Percentiles rank a stretch among this genome's conserved stretches.
phyloP scores from a whole-genome alignment of 1,140 invertebrate genomes.

The Drosophila eugracilis region DNA sequence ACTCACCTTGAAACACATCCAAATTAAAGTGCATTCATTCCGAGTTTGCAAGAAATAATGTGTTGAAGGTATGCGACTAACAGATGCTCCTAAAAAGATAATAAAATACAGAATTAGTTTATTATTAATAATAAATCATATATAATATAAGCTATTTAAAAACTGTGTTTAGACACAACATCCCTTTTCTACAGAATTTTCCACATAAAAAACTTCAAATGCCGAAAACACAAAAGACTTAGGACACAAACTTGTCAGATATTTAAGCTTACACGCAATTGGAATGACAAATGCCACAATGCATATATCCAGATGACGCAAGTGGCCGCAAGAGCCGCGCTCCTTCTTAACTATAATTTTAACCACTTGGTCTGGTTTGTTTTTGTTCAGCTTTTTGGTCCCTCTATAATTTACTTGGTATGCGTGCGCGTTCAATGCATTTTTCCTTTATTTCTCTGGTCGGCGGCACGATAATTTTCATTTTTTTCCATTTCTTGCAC shows the following conservation, averaged over 20 bases:
- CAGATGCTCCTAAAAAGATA: background rate
- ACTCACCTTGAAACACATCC: slow-evolving; percentile 1
- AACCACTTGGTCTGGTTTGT: slow-evolving; percentile 21
- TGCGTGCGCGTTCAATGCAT: slow-evolving; percentile 55
- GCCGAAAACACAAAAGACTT: slow-evolving; percentile 20
- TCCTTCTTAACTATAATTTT: background rate
- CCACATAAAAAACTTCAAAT: background rate
- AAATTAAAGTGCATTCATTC: no score
- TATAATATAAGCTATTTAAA: background rate
- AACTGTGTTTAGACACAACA: no score
- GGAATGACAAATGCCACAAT: slow-evolving; percentile 41
- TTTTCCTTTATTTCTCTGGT: slow-evolving; percentile 42
- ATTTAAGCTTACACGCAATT: slow-evolving; percentile 15
- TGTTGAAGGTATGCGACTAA: background rate
- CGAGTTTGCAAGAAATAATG: background rate
- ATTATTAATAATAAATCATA: background rate
- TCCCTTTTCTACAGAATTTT: no score
- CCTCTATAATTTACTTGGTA: slow-evolving; percentile 57
- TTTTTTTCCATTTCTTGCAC: slow-evolving; percentile 24
- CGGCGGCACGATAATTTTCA: slow-evolving; percentile 49
- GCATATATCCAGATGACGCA: slow-evolving; percentile 28
- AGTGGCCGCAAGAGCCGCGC: slow-evolving; percentile 6
- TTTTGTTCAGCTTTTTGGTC: background rate
- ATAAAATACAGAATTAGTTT: background rate
- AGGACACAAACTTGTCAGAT: slow-evolving; percentile 12